A percentile compares a stretch with the other conserved stretches of the same genome.
Evolutionary conservation across 2,113 vertebrate species (phyloP).

Genomic region (Oxygymnocypris stewartii): DNA sequence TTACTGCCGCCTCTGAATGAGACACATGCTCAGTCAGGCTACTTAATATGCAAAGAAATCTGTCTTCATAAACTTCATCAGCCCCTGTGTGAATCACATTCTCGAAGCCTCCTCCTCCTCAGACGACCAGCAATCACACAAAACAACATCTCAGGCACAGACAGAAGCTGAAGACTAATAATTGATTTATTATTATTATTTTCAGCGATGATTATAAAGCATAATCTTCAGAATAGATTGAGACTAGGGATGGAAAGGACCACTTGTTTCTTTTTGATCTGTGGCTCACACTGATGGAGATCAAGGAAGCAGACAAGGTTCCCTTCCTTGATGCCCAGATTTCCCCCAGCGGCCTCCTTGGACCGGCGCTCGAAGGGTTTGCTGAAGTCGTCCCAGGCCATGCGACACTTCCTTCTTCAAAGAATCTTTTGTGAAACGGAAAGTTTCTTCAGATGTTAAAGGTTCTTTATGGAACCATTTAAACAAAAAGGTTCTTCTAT

Average conservation of each 20-base stretch:
- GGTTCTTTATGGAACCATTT: too few species aligned
- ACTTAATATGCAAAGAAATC: constrained; percentile 72
- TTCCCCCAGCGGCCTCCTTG: too few species aligned
- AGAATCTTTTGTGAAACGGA: too few species aligned
- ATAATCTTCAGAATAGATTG: background rate
- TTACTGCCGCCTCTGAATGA: constrained; percentile 21
- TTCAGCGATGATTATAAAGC: background rate
- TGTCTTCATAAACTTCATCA: constrained; percentile 61
- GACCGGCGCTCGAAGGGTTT: too few species aligned
- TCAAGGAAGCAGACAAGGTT: too few species aligned
- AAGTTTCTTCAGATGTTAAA: too few species aligned
- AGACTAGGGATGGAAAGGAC: background rate
- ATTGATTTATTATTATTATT: background rate
- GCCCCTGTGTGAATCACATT: constrained; percentile 47
- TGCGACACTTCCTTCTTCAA: too few species aligned
- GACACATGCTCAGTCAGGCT: constrained; percentile 62
- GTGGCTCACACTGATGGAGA: too few species aligned
- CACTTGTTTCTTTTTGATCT: background rate
- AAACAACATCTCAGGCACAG: background rate
- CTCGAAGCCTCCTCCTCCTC: constrained; percentile 50
- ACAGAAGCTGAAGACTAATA: background rate
- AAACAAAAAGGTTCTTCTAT: too few species aligned
- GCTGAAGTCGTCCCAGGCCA: too few species aligned
- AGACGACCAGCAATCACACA: constrained; percentile 30
- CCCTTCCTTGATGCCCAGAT: too few species aligned